Evolutionary conservation across 2,888 invertebrate species (phyloP), one percentile per base, ranked within the genome.

Genomic region (Athalia circularis): DNA sequence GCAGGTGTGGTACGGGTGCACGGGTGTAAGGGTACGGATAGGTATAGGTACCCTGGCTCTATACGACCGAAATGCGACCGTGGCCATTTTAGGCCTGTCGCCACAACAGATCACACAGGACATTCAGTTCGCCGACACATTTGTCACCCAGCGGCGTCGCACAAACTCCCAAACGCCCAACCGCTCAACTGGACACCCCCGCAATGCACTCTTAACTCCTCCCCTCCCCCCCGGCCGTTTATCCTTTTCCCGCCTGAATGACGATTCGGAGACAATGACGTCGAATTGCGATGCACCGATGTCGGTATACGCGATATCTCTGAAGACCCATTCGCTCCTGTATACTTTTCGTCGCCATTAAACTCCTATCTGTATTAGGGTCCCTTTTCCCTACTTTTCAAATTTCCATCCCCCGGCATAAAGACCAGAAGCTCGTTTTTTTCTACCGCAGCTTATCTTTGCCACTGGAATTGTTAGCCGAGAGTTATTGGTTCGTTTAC

Each of bases 391-490:
- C 29, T 29, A 29, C 29, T 29, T 29, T 29, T 29, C 29, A 29
- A 29, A 29, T 0, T 29, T 29, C 29, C 29, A 2, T 29, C 29
- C 2, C 29, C 2, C 1, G 29, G 29, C 2, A n/a, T 3, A 9
- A 43, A 59, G 47, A 72, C 72, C 72, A 72, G 72, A 72, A 72
- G 72, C 59, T 59, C 29, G 0, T 29, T 29, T 29, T 29, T 29
- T 29, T 29, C 29, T 29, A 29, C 29, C 2, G 2, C 29, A 29
- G 29, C 72, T 72, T 72, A 45, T 72, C 29, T 50, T 64, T 48
- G 75, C 87, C 87, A 88, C 87, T 85, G 84, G 83, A 29, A 87
- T 87, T 84, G 86, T 88, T 87, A 85, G 82, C 82, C 72, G 78
- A 85, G 84, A 86, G 82, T 86, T 86, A 87, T 87, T 85, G 82